Percentiles rank a stretch among this genome's conserved stretches.
These are phyloP conservation scores for Actinia equina DNA, from an alignment of 64 coral and sea anemone genomes.

Conservation along the genomic window DNA sequence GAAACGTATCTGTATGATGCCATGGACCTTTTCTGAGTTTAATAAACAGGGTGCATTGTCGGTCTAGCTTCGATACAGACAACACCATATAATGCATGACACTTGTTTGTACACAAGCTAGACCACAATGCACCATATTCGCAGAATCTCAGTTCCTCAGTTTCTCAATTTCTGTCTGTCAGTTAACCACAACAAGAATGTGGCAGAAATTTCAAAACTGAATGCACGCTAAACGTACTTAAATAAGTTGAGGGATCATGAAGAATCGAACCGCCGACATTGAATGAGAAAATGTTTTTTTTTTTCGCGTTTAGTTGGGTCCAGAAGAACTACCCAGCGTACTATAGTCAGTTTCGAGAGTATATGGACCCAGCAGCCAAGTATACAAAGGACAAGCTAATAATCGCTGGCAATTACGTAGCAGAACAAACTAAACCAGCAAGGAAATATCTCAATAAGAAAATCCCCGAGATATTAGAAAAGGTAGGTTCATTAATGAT, in stretches of 20 bases:
- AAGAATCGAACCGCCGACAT: no score
- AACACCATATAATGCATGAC: no score
- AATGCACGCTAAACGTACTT: neutral
- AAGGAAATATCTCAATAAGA: conserved; percentile 76
- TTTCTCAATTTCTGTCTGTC: no score
- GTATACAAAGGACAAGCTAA: conserved; percentile 59
- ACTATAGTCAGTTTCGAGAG: conserved; percentile 79
- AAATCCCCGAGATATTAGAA: conserved; percentile 81
- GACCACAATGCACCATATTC: no score
- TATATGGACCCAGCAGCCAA: conserved; percentile 55
- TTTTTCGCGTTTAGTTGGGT: conserved; percentile 57
- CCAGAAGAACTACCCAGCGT: conserved; percentile 73
- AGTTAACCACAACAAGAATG: no score
- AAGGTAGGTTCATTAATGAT: conserved; percentile 43
- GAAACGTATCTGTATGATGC: no score
- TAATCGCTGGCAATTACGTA: conserved; percentile 57
- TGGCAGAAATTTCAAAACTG: no score
- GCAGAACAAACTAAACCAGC: conserved; percentile 76
- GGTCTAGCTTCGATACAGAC: no score
- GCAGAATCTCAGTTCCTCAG: no score
- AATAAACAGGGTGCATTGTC: no score
- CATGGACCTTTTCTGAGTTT: no score
- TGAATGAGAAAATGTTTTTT: neutral
- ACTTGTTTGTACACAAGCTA: no score
- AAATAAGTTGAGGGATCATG: neutral